phyloP scores from a whole-genome alignment of 2,888 invertebrate species.

The Tetragonula carbonaria region DNA sequence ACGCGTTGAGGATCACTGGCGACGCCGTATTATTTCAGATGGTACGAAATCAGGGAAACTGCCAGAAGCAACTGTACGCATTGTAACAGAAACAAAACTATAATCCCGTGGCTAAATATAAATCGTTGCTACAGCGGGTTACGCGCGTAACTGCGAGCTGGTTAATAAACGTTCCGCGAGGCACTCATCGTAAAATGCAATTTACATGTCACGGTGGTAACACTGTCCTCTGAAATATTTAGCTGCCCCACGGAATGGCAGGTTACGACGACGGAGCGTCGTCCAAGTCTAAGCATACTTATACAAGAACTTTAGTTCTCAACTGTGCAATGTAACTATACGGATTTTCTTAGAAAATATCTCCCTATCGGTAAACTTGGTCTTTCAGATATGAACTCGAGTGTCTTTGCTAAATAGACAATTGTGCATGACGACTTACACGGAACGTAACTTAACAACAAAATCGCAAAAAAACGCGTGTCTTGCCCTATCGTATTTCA shows the following conservation, averaged over 20 bases:
- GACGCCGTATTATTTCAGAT: conserved; percentile 59
- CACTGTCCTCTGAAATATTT: neutral
- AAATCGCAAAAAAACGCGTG: too few species aligned
- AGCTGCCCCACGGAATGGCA: neutral
- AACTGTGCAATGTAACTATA: too few species aligned
- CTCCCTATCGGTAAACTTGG: neutral
- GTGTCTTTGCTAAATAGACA: too few species aligned
- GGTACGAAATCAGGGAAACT: conserved; percentile 47
- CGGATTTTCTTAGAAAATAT: neutral
- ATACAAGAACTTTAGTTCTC: neutral
- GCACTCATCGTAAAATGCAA: conserved; percentile 12
- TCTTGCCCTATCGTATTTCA: too few species aligned
- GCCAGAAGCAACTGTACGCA: conserved; percentile 24
- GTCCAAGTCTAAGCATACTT: too few species aligned
- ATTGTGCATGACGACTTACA: too few species aligned
- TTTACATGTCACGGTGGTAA: neutral
- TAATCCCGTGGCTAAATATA: conserved; percentile 57
- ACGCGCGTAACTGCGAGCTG: conserved; percentile 20
- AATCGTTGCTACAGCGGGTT: conserved; percentile 30
- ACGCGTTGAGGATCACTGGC: neutral
- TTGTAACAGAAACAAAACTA: conserved; percentile 48
- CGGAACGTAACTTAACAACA: too few species aligned
- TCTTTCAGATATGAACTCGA: neutral
- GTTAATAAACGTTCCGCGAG: conserved; percentile 31
- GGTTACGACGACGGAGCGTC: neutral